A percentile compares a stretch with the other conserved stretches of the same genome.
phyloP scores from a whole-genome alignment of 2,113 vertebrate genomes.

The Pterophyllum scalare region DNA sequence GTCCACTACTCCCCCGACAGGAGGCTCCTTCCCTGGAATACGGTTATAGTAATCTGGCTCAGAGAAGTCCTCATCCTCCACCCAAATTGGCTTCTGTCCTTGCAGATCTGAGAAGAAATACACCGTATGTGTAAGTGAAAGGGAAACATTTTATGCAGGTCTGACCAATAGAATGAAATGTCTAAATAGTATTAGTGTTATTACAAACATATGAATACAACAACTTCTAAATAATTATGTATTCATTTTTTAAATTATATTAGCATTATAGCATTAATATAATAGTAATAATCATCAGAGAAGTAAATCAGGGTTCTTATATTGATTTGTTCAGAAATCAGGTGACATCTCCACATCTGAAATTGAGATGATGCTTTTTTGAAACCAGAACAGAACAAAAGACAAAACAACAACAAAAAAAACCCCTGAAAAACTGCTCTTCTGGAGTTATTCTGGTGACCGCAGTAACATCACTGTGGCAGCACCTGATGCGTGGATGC shows the following conservation, averaged over 20 bases:
- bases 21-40: slow-evolving; percentile 95
- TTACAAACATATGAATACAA: not conserved
- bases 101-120: slow-evolving; percentile 72
- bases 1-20: slow-evolving; percentile 90
- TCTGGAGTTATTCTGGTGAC: not conserved
- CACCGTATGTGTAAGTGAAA: not conserved
- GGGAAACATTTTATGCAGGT: not conserved
- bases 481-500: slow-evolving; percentile 23
- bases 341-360: slow-evolving; percentile 44
- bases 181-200: not conserved
- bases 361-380: slow-evolving; percentile 26
- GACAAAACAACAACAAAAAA: not conserved
- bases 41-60: slow-evolving; percentile 97
- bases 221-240: not conserved
- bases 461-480: slow-evolving; percentile 6
- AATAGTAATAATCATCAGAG: not conserved
- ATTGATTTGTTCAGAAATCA: slow-evolving; percentile 32
- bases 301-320: slow-evolving; percentile 8
- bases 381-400: slow-evolving; percentile 37
- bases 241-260: not conserved
- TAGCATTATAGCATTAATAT: not conserved
- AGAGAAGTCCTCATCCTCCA: slow-evolving; percentile 82
- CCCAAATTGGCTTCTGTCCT: slow-evolving; percentile 86
- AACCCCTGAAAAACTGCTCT: not conserved
- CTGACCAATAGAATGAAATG: not conserved